Evolutionary conservation across 2,888 invertebrate species (phyloP), one percentile per base, ranked within the genome.

Genomic region (Scrobipalpa costella): DNA sequence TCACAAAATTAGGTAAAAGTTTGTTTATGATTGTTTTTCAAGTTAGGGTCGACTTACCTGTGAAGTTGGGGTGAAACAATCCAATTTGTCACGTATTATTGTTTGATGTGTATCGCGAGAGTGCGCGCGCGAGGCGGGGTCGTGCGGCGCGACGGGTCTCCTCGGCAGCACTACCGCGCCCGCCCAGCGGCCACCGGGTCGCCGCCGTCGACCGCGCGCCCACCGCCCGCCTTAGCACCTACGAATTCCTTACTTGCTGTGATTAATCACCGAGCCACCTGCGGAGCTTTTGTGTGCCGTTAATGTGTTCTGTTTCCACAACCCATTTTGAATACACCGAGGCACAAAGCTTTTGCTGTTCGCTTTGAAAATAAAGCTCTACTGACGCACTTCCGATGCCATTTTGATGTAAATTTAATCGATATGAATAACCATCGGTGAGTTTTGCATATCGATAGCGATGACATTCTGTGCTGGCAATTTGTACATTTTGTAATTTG

Each of bases 261-360:
- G 88, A 90, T 89, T 90, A 88, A 90, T 90, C 79, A 83, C 75
- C 83, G 74, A 85, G 81, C 90, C 89, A 90, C 90, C 90, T 90
- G 90, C 88, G 85, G 88, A 90, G 85, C 88, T 88, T 89, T 86
- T 86, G 82, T 85, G 75, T 77, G 81, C 76, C 75, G 71, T 75
- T 81, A 78, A 80, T 84, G 83, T 77, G 75, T 80, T 79, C 74
- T 71, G 73, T 77, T 80, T 79, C 75, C 73, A 76, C 80, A 81
- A 81, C 81, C 79, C 83, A 78, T 80, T 80, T 77, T 73, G 72
- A 78, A 78, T 74, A 75, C 77, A 76, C 75, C 73, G 70, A 67
- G 67, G 15, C 19, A 61, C 21, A 64, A 64, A 34, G 55, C 72
- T 73, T 73, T 72, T 73, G 67, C 64, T 13, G 13, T 38, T 38